phyloP scores from a whole-genome alignment of 2,797 vertebrate species.

The Acridotheres tristis region DNA sequence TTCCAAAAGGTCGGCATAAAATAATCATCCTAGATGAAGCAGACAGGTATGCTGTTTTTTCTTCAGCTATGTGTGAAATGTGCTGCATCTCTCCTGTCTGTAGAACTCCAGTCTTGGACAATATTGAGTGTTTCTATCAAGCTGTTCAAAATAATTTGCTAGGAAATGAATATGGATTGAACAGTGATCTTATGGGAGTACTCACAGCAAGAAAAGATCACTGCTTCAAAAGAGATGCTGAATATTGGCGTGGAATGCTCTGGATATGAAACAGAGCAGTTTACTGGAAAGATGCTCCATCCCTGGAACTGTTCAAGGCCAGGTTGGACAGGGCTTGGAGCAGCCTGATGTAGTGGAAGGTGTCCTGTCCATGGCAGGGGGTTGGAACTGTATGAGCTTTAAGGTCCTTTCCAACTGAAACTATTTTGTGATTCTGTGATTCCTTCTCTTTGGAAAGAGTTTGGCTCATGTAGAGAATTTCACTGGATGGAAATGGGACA shows the following conservation, averaged over 20 bases:
- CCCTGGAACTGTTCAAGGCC: neutral
- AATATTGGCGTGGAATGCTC: neutral
- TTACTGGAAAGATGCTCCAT: neutral
- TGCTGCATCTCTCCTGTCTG: neutral
- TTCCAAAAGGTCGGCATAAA: conserved; percentile 95
- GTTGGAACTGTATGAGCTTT: neutral
- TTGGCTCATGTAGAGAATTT: neutral
- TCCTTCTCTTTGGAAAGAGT: neutral
- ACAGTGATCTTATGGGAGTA: neutral
- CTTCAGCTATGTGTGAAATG: neutral
- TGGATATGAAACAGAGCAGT: neutral
- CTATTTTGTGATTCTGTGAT: neutral
- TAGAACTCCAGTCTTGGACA: neutral
- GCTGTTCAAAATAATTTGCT: neutral
- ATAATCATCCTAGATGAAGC: conserved; percentile 97
- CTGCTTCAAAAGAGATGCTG: neutral
- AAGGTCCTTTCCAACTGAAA: neutral
- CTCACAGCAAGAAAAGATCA: neutral
- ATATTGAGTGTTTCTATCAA: neutral
- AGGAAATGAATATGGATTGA: neutral
- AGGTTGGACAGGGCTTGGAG: neutral
- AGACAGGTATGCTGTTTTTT: conserved; percentile 83
- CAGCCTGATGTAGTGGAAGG: neutral
- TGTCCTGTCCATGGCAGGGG: neutral
- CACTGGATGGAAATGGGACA: neutral